Conservation (phyloP, 2,113 vertebrate species). For the Sylvilagus bachmani region DNA sequence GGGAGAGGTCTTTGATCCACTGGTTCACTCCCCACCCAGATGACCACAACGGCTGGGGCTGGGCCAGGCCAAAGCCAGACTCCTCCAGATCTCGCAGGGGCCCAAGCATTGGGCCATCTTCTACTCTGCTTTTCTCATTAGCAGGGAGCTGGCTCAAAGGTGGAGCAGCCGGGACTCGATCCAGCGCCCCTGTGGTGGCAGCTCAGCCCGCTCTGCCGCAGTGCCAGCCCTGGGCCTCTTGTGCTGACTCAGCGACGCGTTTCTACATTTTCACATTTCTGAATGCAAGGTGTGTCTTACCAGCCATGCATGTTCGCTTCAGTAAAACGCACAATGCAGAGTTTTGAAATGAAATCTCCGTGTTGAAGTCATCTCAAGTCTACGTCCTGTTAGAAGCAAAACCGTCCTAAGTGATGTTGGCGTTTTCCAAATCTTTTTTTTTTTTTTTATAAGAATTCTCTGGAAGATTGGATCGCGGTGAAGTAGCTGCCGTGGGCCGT, state of each 20-base stretch:
- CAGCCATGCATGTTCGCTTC: neutral
- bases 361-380: neutral
- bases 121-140: too few species aligned
- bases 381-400: neutral
- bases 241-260: neutral
- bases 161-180: too few species aligned
- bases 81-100: too few species aligned
- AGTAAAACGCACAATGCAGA: neutral
- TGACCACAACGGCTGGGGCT: too few species aligned
- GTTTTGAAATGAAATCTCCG: neutral
- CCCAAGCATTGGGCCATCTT: too few species aligned
- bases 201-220: too few species aligned
- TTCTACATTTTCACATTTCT: constrained; percentile 27
- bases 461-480: neutral
- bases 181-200: too few species aligned
- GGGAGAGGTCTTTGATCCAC: too few species aligned
- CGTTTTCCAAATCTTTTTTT: neutral
- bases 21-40: too few species aligned
- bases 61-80: too few species aligned
- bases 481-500: neutral
- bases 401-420: neutral
- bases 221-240: neutral
- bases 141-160: too few species aligned
- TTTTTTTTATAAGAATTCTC: neutral
- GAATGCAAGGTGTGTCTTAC: neutral